Base-by-base conservation (phyloP, 2,113 vertebrate species). In the Zosterops borbonicus region DNA sequence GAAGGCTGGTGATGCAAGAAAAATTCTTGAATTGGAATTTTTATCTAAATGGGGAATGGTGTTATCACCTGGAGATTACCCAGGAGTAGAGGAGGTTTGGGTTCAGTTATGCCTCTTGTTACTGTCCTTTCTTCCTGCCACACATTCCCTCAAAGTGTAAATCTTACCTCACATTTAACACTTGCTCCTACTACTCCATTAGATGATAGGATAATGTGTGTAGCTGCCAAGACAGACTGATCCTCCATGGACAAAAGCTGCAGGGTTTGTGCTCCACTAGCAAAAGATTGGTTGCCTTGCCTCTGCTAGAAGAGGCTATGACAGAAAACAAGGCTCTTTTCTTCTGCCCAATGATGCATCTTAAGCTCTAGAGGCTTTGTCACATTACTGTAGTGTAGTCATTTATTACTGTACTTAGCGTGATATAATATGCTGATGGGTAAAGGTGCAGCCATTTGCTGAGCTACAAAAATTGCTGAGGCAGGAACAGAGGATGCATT, bases 381-480 rank as follows among this genome's bases (percentile, higher is more conserved):
- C 4, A 17, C 52, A 19, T 27, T 56, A 8, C 46, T 46, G 16
- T 23, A 53, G 37, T 13, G 0, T 41, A 77, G 90, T 63, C 47
- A 59, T 76, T 95, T 93, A 46, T 90, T 83, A 33, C 62, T 73
- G 39, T 77, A 25, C 63, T 84, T 71, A 91, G 53, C 1, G 0
- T 24, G 69, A 13, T 55, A 4, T 56, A 59, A 67, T 47, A 42
- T 92, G 15, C n/a, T 87, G 62, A 77, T 94, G 91, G 70, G 33
- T 62, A 47, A 63, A 90, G 59, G 79, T 86, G 47, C 79, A 90
- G 55, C 64, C n/a, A 2, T 84, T 95, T 81, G 42, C 71, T 68
- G 79, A 94, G 85, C 39, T 88, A 18, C 79, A 70, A 6, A 87
- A 87, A 65, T 35, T 89, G 82, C 75, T 94, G 92, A 94, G 77